Evolutionary conservation across 64 coral and sea anemone species (phyloP), one percentile per base, ranked within the genome.

Genomic region (Porites australiensis): DNA sequence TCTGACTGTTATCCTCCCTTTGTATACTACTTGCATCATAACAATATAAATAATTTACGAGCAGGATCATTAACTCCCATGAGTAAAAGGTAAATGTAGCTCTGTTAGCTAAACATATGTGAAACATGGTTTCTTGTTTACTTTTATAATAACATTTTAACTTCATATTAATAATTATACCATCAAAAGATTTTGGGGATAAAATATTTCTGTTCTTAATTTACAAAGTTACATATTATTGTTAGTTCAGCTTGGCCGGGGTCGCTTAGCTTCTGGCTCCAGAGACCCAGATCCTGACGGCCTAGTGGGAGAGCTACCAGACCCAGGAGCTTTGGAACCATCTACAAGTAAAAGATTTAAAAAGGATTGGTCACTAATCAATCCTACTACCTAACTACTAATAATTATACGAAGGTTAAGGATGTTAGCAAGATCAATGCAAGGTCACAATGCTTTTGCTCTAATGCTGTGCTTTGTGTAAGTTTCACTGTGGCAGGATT

Each of bases 141-240:
- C 65, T 46, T 13, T 76, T 76, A 76, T 50, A 84, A 84, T 67
- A 83, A 49, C 61, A 13, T 51, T 84, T 68, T 50, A 20, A 46
- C 63, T 84, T 68, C 63, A 68, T 84, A 50, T 50, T 37, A 37
- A 37, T 37, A 37, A 37, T 37, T 84, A 84, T 69, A 65, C 63
- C 81, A 84, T 69, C 81, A 84, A 84, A 68, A 84, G 54, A 60
- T 64, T 46, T 68, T 69, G 10, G 15, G 62, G 64, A 51, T 84
- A 84, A 84, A 84, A 84, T 84, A 84, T 84, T 69, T 84, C 45
- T 84, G 60, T 84, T 84, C 81, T 68, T 84, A 84, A 68, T 84
- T 84, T 68, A 84, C 63, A 84, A 37, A 37, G 27, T 37, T 62
- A n/a, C 18, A 68, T 49, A n/a, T 18, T 19, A 67, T 6, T 8